Evolutionary conservation across 2,113 vertebrate species (phyloP).

Genomic region (Scartelaos histophorus): DNA sequence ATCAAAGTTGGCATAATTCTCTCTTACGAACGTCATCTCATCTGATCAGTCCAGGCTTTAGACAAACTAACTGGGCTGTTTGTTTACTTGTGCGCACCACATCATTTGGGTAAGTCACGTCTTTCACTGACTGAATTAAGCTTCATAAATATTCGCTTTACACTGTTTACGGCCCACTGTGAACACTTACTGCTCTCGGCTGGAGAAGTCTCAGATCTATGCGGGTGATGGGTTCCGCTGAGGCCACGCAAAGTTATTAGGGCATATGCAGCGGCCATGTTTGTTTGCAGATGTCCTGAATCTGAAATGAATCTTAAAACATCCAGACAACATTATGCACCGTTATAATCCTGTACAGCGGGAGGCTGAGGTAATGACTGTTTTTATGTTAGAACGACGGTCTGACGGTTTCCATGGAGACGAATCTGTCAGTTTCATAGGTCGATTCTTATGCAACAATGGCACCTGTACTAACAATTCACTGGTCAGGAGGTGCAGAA

Average conservation of each 20-base stretch:
- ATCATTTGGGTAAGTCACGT: conserved; percentile 31
- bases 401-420: conserved; percentile 33
- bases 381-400: conserved; percentile 10
- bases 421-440: background rate
- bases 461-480: background rate
- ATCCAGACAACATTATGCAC: conserved; percentile 6
- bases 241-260: conserved; percentile 28
- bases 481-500: background rate
- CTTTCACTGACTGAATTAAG: conserved; percentile 44
- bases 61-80: conserved; percentile 13
- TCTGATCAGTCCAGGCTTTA: background rate
- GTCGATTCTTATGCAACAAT: background rate
- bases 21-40: background rate
- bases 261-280: conserved; percentile 16
- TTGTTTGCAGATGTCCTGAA: conserved; percentile 30
- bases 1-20: no score
- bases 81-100: conserved; percentile 48
- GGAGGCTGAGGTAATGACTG: conserved; percentile 20
- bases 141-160: conserved; percentile 62
- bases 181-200: conserved; percentile 42
- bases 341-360: conserved; percentile 21
- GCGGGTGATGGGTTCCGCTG: conserved; percentile 22
- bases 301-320: conserved; percentile 12
- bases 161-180: conserved; percentile 29
- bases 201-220: conserved; percentile 42